These are phyloP conservation scores for Aproaerema taeniolella DNA, from an alignment of 2,888 invertebrate genomes.

Conservation along the genomic window DNA sequence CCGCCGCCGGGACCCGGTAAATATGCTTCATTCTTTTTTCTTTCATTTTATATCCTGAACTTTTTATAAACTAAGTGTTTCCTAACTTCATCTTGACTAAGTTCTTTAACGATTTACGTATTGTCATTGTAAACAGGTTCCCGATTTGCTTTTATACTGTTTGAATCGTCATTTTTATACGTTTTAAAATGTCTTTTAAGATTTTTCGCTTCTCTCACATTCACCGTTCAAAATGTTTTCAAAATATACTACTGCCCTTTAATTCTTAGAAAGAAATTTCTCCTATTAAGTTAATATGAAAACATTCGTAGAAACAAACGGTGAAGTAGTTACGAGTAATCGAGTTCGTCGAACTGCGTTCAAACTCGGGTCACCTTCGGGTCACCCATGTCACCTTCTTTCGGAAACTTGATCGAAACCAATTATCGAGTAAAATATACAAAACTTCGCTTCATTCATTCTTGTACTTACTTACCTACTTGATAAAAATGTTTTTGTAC, in stretches of 20 bases:
- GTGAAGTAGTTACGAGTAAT: slow-evolving; percentile 30
- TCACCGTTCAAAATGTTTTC: too few species aligned
- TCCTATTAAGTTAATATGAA: too few species aligned
- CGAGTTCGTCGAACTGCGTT: slow-evolving; percentile 57
- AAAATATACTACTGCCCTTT: too few species aligned
- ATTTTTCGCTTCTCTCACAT: too few species aligned
- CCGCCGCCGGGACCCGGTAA: slow-evolving; percentile 45
- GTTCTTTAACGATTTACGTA: slow-evolving; percentile 31
- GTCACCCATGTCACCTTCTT: slow-evolving; percentile 69
- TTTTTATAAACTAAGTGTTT: slow-evolving; percentile 43
- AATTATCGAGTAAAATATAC: slow-evolving; percentile 25
- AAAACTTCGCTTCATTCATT: slow-evolving; percentile 37
- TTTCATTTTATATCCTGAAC: slow-evolving; percentile 44
- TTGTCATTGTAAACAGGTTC: slow-evolving; percentile 30
- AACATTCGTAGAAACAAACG: too few species aligned
- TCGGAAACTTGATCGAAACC: slow-evolving; percentile 64
- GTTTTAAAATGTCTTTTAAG: too few species aligned
- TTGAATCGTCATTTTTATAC: too few species aligned
- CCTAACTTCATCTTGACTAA: slow-evolving; percentile 31
- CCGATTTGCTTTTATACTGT: slow-evolving; percentile 15
- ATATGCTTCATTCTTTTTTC: slow-evolving; percentile 48
- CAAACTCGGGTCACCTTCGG: slow-evolving; percentile 61
- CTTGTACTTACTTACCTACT: slow-evolving; percentile 5
- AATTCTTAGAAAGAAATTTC: too few species aligned
- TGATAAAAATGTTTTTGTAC: background rate